Conservation (phyloP, 2,888 invertebrate genomes). For the Meloe dianella region DNA sequence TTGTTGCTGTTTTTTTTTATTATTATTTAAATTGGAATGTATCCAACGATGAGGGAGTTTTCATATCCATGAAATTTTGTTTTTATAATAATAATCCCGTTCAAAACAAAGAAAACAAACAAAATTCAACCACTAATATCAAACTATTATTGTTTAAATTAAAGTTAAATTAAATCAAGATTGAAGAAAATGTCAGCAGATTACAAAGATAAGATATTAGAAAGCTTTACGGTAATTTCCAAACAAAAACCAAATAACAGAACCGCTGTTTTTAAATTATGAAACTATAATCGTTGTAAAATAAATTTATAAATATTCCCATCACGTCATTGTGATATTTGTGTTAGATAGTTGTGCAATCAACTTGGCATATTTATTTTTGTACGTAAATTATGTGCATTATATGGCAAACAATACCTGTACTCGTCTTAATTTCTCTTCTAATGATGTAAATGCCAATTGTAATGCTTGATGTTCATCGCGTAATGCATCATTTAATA, state of each 20-base stretch:
- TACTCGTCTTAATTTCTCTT: conserved; percentile 84
- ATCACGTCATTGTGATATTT: background rate
- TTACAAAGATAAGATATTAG: no score
- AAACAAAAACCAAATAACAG: no score
- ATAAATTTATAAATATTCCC: background rate
- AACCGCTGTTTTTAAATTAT: no score
- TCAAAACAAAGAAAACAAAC: no score
- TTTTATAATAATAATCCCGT: no score
- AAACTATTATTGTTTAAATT: no score
- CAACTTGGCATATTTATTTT: background rate
- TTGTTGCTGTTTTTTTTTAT: no score
- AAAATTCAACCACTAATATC: no score
- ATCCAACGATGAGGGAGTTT: background rate
- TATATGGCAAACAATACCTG: conserved; percentile 64
- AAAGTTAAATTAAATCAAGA: no score
- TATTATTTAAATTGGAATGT: background rate
- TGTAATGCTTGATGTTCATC: conserved; percentile 96
- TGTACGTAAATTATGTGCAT: background rate
- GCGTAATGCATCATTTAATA: conserved; percentile 83
- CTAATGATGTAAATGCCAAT: conserved; percentile 85
- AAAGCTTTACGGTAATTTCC: no score
- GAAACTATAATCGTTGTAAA: background rate
- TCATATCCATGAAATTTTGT: background rate
- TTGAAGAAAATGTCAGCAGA: no score
- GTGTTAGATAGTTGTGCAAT: background rate